Evolutionary conservation across 2,113 vertebrate genomes (phyloP).

Genomic region (Tylochromis polylepis): DNA sequence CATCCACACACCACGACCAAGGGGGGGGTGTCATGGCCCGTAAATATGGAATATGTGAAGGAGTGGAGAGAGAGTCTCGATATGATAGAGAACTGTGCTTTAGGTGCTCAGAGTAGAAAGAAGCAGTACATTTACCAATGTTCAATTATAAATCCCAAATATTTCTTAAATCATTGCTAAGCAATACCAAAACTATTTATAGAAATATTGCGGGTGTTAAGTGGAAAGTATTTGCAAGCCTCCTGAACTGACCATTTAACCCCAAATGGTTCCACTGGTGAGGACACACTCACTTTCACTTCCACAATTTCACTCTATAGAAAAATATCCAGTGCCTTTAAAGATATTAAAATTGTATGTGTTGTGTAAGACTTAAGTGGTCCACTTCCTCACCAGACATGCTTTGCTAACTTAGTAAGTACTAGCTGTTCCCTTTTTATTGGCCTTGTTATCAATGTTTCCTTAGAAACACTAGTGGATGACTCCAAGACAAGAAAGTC

Average conservation of each 20-base stretch:
- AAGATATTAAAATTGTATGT: not conserved
- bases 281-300: not conserved
- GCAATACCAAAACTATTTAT: not conserved
- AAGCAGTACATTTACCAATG: not conserved
- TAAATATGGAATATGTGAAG: no score
- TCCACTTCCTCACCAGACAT: constrained; percentile 1
- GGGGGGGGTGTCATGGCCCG: no score
- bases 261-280: not conserved
- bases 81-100: no score
- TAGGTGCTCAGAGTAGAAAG: no score
- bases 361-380: not conserved
- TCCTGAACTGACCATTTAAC: not conserved
- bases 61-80: no score
- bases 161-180: not conserved
- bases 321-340: not conserved
- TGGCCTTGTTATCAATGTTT: not conserved
- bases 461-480: constrained; percentile 1
- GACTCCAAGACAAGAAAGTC: not conserved
- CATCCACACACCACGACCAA: no score
- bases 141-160: not conserved
- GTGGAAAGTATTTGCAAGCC: not conserved
- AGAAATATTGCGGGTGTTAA: not conserved
- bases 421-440: constrained; percentile 10
- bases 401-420: not conserved
- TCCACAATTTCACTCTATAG: not conserved